These are phyloP conservation scores for Macroramphosus scolopax DNA, from an alignment of 2,797 vertebrate genomes.

Conservation along the genomic window DNA sequence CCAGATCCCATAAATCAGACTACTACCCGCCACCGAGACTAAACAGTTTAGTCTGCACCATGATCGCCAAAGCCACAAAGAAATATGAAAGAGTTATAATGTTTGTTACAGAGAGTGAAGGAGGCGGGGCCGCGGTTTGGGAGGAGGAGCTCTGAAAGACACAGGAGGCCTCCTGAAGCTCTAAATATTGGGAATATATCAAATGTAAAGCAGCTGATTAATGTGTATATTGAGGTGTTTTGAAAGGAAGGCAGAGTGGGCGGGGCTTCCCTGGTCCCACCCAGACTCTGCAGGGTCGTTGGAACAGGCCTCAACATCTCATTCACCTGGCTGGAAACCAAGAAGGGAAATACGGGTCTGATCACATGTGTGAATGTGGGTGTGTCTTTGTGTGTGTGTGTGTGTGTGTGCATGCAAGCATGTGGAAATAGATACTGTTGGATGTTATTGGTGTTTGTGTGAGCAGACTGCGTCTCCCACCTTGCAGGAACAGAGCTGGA, in stretches of 20 bases:
- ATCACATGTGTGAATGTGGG: conserved; percentile 42
- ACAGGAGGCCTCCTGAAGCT: conserved; percentile 42
- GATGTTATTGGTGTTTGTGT: too few species aligned
- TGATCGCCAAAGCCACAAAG: conserved; percentile 63
- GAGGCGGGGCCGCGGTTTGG: conserved; percentile 13
- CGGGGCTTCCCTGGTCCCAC: conserved; percentile 61
- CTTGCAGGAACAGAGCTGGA: too few species aligned
- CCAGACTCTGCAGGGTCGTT: conserved; percentile 52
- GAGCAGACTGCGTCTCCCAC: conserved; percentile 2
- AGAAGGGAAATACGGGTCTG: conserved; percentile 70
- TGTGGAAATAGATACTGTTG: conserved; percentile 2
- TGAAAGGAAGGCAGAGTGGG: conserved; percentile 3
- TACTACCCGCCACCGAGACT: conserved; percentile 69
- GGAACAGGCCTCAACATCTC: conserved; percentile 54
- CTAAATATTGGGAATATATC: conserved; percentile 38
- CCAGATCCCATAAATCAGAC: conserved; percentile 60
- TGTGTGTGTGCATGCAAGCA: conserved; percentile 10
- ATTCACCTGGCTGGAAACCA: conserved; percentile 58
- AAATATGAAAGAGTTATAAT: conserved; percentile 73
- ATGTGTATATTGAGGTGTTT: conserved; percentile 2
- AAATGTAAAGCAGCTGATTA: conserved; percentile 29
- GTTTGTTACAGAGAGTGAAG: conserved; percentile 24
- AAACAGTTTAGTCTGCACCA: conserved; percentile 78
- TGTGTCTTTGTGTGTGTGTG: conserved; percentile 7
- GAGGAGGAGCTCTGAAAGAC: conserved; percentile 60